A percentile compares a stretch with the other conserved stretches of the same genome.
Conservation (phyloP, 1,140 invertebrate genomes). For the Papilio polytes region DNA sequence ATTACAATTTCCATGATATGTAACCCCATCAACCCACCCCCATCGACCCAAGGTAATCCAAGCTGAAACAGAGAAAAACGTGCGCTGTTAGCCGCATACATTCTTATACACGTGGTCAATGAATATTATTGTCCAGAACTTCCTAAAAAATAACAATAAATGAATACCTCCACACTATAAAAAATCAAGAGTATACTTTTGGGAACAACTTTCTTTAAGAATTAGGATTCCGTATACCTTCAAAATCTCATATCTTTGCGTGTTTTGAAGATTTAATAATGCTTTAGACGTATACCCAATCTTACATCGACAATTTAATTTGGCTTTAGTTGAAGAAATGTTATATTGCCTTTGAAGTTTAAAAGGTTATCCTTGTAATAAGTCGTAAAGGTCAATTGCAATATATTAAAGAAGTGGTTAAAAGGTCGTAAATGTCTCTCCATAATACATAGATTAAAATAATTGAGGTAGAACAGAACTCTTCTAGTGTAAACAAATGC, state of each 20-base stretch:
- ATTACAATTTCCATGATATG: too few relatives aligned
- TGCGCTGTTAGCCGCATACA: too few relatives aligned
- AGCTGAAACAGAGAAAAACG: too few relatives aligned
- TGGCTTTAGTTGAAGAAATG: conserved; percentile 20
- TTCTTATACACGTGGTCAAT: background rate
- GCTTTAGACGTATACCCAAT: background rate
- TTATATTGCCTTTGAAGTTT: conserved; percentile 11
- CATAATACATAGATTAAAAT: too few relatives aligned
- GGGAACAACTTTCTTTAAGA: background rate
- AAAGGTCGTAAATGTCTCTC: background rate
- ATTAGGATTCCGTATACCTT: background rate
- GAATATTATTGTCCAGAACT: background rate
- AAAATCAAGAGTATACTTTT: background rate
- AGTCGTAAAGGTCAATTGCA: conserved; percentile 1
- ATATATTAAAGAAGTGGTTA: background rate
- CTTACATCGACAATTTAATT: conserved; percentile 24
- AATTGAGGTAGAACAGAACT: too few relatives aligned
- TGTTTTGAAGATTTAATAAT: background rate
- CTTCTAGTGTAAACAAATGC: too few relatives aligned
- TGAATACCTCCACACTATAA: background rate
- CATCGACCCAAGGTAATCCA: too few relatives aligned
- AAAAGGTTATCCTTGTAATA: background rate
- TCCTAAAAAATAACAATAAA: background rate
- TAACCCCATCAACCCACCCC: too few relatives aligned
- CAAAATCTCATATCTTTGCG: background rate